Conservation (phyloP, 2,797 vertebrate species). For the Fistularia commersonii region DNA sequence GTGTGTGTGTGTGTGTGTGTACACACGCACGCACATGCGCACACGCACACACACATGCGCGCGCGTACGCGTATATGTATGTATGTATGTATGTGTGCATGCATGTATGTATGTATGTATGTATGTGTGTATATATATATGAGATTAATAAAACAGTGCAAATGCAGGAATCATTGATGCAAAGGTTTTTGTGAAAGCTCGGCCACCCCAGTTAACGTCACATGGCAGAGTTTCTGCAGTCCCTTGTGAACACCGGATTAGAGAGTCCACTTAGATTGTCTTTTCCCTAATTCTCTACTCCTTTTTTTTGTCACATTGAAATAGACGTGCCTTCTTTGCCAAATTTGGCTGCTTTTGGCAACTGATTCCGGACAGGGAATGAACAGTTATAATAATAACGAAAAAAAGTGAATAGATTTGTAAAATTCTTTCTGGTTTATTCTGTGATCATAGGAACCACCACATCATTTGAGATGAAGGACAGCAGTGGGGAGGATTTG, state of each 20-base stretch:
- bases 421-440: constrained; percentile 46
- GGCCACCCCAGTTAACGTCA: constrained; percentile 17
- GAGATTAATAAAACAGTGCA: constrained; percentile 4
- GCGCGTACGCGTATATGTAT: background rate
- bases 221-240: constrained; percentile 26
- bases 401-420: constrained; percentile 29
- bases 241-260: constrained; percentile 29
- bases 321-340: too few species aligned
- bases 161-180: constrained; percentile 35
- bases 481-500: constrained; percentile 53
- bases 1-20: background rate
- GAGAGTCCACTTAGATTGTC: constrained; percentile 11
- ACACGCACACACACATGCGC: background rate
- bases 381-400: constrained; percentile 10
- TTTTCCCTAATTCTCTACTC: constrained; percentile 11
- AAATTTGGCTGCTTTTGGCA: constrained; percentile 16
- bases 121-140: too few species aligned
- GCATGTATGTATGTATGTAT: too few species aligned
- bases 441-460: constrained; percentile 44
- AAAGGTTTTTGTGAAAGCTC: constrained; percentile 35
- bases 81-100: too few species aligned
- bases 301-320: constrained; percentile 10
- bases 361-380: constrained; percentile 22
- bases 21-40: background rate
- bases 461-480: constrained; percentile 58